phyloP scores from a whole-genome alignment of 1,140 invertebrate species.

The Homarus americanus region DNA sequence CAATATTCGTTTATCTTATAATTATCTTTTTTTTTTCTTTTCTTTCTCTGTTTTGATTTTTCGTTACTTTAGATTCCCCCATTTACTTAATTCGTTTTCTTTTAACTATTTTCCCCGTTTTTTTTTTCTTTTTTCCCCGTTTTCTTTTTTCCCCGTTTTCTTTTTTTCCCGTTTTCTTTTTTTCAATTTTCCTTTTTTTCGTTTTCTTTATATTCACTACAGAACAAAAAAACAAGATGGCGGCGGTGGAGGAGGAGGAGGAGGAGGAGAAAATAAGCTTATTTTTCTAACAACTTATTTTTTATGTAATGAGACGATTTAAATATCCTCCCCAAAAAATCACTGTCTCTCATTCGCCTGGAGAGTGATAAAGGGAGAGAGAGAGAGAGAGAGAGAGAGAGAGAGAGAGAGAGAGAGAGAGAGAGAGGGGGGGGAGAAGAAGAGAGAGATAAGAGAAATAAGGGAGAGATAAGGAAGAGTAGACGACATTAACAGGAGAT shows the following conservation, averaged over 20 bases:
- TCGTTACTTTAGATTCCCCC: too few species aligned
- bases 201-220: not conserved
- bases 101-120: not conserved
- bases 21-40: not conserved
- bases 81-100: too few species aligned
- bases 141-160: not conserved
- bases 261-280: too few species aligned
- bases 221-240: not conserved
- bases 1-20: not conserved
- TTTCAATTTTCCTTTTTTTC: not conserved
- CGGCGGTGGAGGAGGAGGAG: too few species aligned
- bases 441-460: too few species aligned
- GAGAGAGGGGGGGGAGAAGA: too few species aligned
- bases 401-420: too few species aligned
- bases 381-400: not conserved
- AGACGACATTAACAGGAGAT: too few species aligned
- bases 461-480: too few species aligned
- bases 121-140: not conserved
- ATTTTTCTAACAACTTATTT: too few species aligned
- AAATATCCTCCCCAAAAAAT: not conserved
- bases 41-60: not conserved
- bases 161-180: not conserved
- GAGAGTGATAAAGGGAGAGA: not conserved
- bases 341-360: not conserved
- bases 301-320: not conserved